A percentile compares a stretch with the other conserved stretches of the same genome.
Conservation (phyloP, 2,888 invertebrate genomes). For the Asteroscopus sphinx region DNA sequence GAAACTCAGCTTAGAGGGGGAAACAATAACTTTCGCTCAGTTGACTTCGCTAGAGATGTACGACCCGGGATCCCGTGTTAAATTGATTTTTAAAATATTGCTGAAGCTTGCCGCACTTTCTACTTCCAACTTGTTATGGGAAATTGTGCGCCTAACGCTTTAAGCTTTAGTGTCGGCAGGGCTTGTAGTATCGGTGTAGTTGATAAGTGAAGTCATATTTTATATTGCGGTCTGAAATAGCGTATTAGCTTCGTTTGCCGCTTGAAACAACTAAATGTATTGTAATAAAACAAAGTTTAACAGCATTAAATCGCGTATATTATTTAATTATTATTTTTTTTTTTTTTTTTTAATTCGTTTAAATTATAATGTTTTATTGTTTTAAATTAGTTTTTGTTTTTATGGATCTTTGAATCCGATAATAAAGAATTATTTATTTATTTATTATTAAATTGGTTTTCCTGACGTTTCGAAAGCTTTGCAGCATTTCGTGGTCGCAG, state of each 20-base stretch:
- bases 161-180: constrained; percentile 6
- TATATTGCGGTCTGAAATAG: neutral
- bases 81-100: constrained; percentile 63
- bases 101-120: constrained; percentile 41
- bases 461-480: too few species aligned
- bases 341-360: too few species aligned
- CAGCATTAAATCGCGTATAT: too few species aligned
- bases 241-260: too few species aligned
- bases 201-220: constrained; percentile 7
- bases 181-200: neutral
- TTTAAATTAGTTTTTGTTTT: too few species aligned
- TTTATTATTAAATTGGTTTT: too few species aligned
- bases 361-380: too few species aligned
- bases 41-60: constrained; percentile 53
- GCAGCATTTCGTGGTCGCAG: too few species aligned
- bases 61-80: constrained; percentile 38
- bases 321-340: too few species aligned
- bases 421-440: too few species aligned
- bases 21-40: constrained; percentile 62
- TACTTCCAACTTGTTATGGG: constrained; percentile 49
- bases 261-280: neutral
- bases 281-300: too few species aligned
- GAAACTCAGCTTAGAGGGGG: constrained; percentile 5
- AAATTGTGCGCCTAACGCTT: constrained; percentile 44
- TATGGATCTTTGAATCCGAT: too few species aligned